Evolutionary conservation across 2,888 invertebrate genomes (phyloP).

Genomic region (Gymnosoma rotundatum): DNA sequence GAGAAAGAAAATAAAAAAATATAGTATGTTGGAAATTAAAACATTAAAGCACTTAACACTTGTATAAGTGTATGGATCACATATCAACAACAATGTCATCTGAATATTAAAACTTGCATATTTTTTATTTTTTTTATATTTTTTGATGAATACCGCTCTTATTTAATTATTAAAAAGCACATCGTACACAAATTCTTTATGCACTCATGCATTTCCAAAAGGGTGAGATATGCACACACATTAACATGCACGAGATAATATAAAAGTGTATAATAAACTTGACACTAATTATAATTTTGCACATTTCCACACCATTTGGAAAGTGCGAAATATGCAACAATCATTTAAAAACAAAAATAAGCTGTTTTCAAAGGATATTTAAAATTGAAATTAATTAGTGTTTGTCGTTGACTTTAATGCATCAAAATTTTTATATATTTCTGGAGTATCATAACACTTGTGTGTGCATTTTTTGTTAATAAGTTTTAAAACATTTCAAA

Average conservation of each 20-base stretch:
- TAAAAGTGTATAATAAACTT: neutral
- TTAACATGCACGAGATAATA: neutral
- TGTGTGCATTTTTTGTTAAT: neutral
- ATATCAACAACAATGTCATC: neutral
- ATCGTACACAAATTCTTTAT: conserved; percentile 25
- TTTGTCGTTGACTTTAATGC: neutral
- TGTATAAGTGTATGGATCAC: too few species aligned
- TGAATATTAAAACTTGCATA: neutral
- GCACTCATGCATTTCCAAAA: conserved; percentile 46
- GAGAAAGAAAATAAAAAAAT: too few species aligned
- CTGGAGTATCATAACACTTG: too few species aligned
- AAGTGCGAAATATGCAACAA: conserved; percentile 45
- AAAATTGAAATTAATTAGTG: conserved; percentile 1
- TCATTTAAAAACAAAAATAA: conserved; percentile 13
- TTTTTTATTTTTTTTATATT: too few species aligned
- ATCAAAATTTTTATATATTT: too few species aligned
- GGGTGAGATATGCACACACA: conserved; percentile 20
- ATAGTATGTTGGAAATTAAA: too few species aligned
- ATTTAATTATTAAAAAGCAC: conserved; percentile 71
- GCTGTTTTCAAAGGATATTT: conserved; percentile 5
- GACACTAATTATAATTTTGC: conserved; percentile 49
- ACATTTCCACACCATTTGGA: conserved; percentile 60
- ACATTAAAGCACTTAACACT: too few species aligned
- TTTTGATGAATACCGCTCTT: conserved; percentile 57
- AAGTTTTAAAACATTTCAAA: neutral